phyloP scores from a whole-genome alignment of 2,113 vertebrate species.

The Corvus cornix region DNA sequence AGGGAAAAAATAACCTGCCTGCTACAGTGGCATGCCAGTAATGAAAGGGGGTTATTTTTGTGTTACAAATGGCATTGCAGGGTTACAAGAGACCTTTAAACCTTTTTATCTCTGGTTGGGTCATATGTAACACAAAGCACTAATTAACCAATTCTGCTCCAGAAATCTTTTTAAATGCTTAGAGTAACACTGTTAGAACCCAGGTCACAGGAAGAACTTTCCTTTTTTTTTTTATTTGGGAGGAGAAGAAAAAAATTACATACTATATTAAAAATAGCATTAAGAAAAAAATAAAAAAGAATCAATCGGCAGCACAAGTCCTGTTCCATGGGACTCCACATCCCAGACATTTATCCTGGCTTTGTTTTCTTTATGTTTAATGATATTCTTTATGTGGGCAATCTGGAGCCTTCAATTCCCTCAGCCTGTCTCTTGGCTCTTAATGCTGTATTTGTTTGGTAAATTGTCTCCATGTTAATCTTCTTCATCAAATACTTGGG shows the following conservation, averaged over 20 bases:
- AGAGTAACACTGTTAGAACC: slow-evolving; percentile 59
- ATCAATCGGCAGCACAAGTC: not conserved
- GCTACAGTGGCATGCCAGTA: slow-evolving; percentile 85
- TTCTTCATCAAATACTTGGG: slow-evolving; percentile 79
- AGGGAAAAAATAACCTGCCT: slow-evolving; percentile 87
- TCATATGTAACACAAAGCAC: slow-evolving; percentile 82
- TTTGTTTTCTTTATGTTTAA: slow-evolving; percentile 74
- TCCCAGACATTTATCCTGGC: slow-evolving; percentile 62
- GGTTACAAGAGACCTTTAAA: slow-evolving; percentile 85
- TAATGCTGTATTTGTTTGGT: slow-evolving; percentile 76
- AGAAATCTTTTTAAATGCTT: slow-evolving; percentile 73
- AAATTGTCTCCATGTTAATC: slow-evolving; percentile 83
- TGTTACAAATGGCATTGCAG: slow-evolving; percentile 84
- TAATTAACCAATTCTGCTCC: slow-evolving; percentile 82
- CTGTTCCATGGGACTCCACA: not conserved
- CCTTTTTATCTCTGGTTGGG: slow-evolving; percentile 84
- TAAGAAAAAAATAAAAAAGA: not conserved
- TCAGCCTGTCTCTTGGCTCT: slow-evolving; percentile 73
- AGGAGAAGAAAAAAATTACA: not conserved
- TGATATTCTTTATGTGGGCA: slow-evolving; percentile 81
- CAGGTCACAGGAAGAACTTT: slow-evolving; percentile 56
- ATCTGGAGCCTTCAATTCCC: slow-evolving; percentile 78
- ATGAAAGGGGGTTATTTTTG: slow-evolving; percentile 85
- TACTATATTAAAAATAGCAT: slow-evolving; percentile 23
- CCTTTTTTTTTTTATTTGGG: not conserved